phyloP scores from a whole-genome alignment of 2,797 vertebrate genomes.

The Schizothorax lantsangensis region DNA sequence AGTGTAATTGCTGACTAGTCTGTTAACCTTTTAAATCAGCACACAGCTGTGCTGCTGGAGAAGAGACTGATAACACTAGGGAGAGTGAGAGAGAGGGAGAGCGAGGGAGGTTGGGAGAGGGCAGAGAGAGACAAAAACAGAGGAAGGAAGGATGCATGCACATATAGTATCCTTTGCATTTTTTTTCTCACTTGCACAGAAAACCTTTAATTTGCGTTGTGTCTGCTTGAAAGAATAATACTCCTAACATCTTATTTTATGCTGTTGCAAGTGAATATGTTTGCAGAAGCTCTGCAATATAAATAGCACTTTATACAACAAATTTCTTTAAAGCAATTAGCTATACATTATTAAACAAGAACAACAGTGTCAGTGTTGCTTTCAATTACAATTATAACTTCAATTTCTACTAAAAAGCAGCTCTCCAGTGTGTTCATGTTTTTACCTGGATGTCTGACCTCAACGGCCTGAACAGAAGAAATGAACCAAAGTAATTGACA shows the following conservation, averaged over 20 bases:
- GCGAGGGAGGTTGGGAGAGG: not conserved
- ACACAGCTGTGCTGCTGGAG: conserved; percentile 73
- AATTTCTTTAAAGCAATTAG: not conserved
- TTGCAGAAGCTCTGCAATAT: not conserved
- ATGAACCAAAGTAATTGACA: not conserved
- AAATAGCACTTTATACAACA: not conserved
- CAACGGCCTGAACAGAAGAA: not conserved
- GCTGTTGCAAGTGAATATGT: not conserved
- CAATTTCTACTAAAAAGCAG: not conserved
- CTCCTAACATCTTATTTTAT: not conserved
- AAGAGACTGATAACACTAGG: conserved; percentile 73
- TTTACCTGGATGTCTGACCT: not conserved
- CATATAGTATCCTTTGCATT: not conserved
- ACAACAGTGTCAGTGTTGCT: not conserved
- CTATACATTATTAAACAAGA: not conserved
- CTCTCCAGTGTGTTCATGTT: not conserved
- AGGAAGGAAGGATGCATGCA: not conserved
- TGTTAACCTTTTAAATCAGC: conserved; percentile 85
- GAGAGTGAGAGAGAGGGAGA: not conserved
- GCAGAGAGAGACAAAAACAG: not conserved
- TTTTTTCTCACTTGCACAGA: not conserved
- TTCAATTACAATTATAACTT: not conserved
- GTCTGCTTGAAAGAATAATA: not conserved
- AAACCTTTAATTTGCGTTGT: not conserved
- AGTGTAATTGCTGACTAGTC: conserved; percentile 84